Conservation (phyloP, 37 sponge, comb jelly and placozoan genomes). For the Geodia barretti region DNA sequence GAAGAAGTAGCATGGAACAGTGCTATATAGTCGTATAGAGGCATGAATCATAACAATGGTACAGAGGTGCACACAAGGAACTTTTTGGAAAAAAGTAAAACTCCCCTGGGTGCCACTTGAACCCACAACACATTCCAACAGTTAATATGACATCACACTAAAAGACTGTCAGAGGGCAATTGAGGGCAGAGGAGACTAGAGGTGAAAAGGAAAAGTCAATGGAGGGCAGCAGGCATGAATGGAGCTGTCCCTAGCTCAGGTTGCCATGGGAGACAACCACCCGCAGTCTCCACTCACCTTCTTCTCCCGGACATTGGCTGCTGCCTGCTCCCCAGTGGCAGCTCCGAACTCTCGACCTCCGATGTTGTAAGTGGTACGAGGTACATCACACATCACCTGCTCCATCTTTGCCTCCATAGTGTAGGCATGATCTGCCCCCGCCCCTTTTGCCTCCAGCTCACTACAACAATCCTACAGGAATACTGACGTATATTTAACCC, state of each 20-base stretch:
- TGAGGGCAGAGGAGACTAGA: neutral
- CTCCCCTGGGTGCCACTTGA: too few relatives aligned
- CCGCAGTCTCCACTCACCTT: conserved; percentile 34
- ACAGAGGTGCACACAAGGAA: too few relatives aligned
- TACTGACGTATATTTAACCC: neutral
- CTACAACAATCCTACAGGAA: conserved; percentile 71
- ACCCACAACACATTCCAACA: too few relatives aligned
- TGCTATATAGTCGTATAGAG: too few relatives aligned
- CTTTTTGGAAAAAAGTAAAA: too few relatives aligned
- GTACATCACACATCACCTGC: conserved; percentile 55
- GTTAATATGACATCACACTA: too few relatives aligned
- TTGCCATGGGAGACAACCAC: neutral
- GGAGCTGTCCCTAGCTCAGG: neutral
- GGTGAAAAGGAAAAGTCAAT: neutral
- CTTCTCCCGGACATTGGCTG: conserved; percentile 49
- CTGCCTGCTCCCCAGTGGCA: conserved; percentile 31
- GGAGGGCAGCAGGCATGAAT: neutral
- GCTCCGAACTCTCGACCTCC: conserved; percentile 20
- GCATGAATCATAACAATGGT: too few relatives aligned
- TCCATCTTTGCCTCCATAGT: conserved; percentile 30
- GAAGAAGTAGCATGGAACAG: neutral
- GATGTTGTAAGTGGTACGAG: conserved; percentile 43
- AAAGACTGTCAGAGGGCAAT: neutral
- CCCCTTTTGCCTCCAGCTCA: conserved; percentile 72
- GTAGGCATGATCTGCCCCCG: conserved; percentile 56